A percentile compares a stretch with the other conserved stretches of the same genome.
Evolutionary conservation across 2,113 vertebrate genomes (phyloP).

Genomic region (Mustela lutreola): DNA sequence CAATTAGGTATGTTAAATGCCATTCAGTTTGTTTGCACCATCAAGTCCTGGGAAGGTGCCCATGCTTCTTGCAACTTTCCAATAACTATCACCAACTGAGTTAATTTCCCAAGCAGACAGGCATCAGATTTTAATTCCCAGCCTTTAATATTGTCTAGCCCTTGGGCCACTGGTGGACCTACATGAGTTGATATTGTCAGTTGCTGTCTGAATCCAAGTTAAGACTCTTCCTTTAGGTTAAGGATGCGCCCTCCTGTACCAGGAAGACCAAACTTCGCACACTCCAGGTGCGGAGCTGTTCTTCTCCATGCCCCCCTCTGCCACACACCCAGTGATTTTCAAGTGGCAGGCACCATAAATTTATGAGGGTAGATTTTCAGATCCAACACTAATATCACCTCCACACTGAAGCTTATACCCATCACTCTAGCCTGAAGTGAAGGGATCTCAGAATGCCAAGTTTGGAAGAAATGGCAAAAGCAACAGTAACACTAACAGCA

Average conservation of each 20-base stretch:
- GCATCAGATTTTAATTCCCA: slow-evolving; percentile 57
- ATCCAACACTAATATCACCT: background rate
- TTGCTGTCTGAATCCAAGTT: background rate
- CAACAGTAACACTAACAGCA: background rate
- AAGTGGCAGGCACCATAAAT: background rate
- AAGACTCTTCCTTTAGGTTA: background rate
- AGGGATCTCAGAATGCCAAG: background rate
- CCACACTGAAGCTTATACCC: background rate
- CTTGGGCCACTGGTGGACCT: background rate
- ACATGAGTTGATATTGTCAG: background rate
- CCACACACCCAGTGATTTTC: background rate
- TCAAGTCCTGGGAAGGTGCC: slow-evolving; percentile 65
- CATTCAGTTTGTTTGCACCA: slow-evolving; percentile 74
- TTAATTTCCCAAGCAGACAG: slow-evolving; percentile 66
- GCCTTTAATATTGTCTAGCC: slow-evolving; percentile 61
- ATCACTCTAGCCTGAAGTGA: background rate
- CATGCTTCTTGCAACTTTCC: slow-evolving; percentile 67
- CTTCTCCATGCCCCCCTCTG: background rate
- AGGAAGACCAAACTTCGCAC: background rate
- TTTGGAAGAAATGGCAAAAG: background rate
- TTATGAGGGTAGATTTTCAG: background rate
- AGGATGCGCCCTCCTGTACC: fast-evolving
- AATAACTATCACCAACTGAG: slow-evolving; percentile 57
- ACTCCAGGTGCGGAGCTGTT: background rate
- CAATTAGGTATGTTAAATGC: slow-evolving; percentile 78